These are phyloP conservation scores for Pempheris klunzingeri DNA, from an alignment of 2,797 vertebrate species.

Conservation along the genomic window DNA sequence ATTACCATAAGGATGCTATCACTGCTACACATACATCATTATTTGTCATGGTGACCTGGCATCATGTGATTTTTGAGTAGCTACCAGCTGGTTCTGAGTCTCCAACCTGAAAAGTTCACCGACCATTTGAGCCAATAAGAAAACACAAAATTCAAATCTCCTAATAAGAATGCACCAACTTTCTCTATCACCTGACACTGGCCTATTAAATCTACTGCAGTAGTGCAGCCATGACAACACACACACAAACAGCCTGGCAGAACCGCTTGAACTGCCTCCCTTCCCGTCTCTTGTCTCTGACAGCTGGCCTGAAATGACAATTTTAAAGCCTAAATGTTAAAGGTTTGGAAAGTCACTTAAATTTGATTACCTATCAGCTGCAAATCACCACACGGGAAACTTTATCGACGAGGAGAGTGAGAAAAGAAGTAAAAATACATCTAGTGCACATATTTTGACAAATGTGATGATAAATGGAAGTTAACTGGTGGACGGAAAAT, in stretches of 20 bases:
- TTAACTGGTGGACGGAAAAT: constrained; percentile 69
- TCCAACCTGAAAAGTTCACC: constrained; percentile 14
- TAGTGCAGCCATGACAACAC: constrained; percentile 61
- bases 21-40: neutral
- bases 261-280: constrained; percentile 38
- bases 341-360: constrained; percentile 69
- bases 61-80: neutral
- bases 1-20: neutral
- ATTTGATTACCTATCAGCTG: constrained; percentile 74
- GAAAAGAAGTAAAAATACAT: constrained; percentile 57
- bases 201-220: constrained; percentile 40
- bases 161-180: constrained; percentile 58
- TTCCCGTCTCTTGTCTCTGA: constrained; percentile 38
- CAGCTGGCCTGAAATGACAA: constrained; percentile 70
- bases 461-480: constrained; percentile 77
- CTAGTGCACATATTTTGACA: constrained; percentile 65
- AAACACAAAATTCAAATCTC: constrained; percentile 24
- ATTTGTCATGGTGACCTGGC: neutral
- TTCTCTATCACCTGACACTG: constrained; percentile 48
- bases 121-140: constrained; percentile 15
- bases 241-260: constrained; percentile 40
- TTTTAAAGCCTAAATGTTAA: constrained; percentile 75
- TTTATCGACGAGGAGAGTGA: constrained; percentile 53
- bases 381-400: constrained; percentile 66
- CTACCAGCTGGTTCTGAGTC: neutral